Evolutionary conservation across 2,113 vertebrate species (phyloP), one percentile per base, ranked within the genome.

Genomic region (Chloroceryle aenea): DNA sequence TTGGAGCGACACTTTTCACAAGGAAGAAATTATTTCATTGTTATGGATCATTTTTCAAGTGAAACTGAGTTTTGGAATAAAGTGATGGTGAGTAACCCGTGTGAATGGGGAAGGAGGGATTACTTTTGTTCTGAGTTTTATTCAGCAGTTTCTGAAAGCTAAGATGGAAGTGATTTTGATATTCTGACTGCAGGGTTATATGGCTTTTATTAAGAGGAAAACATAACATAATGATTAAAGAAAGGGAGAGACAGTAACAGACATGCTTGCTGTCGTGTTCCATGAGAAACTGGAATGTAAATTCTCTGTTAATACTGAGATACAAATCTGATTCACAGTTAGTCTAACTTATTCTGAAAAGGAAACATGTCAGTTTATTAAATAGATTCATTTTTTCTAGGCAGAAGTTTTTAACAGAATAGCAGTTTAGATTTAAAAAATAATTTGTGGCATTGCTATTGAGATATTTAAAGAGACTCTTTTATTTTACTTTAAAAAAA

Each of bases 41-140:
- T 36, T 81, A 98, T 98, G 98, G 98, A 98, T 87, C 95, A 43
- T 59, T 97, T 96, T 95, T 66, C 95, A 85, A 96, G 90, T 59
- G 95, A 98, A 85, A 92, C 97, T 79, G 97, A 98, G 90, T 97
- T 98, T 96, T 98, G 97, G 97, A 96, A 89, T 93, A 97, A 97
- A 91, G 89, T 97, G 74, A 97, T 97, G 98, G 98, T 98, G 93
- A 98, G 98, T 98, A 88, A 97, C 90, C 91, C 34, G 27, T 80
- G 42, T 38, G 91, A 95, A 67, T 53, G 80, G 96, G 95, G 86
- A 97, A 88, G 84, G 75, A 84, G 89, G 96, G 95, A 50, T 85
- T 72, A 67, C 56, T 92, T 93, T 43, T 82, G 72, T 92, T 92
- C 85, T 8, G 83, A 66, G 69, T 95, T 97, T 96, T 95, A 89